Conservation (phyloP, 2,888 invertebrate genomes). For the Nymphalis polychloros region DNA sequence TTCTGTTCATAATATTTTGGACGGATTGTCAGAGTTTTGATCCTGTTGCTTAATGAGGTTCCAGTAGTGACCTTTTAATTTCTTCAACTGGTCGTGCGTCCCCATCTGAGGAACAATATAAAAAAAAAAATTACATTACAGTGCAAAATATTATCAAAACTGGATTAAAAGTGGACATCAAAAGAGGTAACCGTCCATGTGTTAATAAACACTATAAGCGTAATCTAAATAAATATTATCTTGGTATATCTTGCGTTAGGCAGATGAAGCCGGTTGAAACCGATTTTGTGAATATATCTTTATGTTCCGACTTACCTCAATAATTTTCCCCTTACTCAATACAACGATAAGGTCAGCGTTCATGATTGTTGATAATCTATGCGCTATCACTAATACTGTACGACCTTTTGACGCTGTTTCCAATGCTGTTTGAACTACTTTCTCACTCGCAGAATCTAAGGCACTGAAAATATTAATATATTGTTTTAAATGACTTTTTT, state of each 20-base stretch:
- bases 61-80: slow-evolving; percentile 91
- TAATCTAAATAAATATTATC: too few species aligned
- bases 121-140: background rate
- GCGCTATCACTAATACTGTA: slow-evolving; percentile 97
- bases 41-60: slow-evolving; percentile 90
- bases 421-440: slow-evolving; percentile 93
- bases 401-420: slow-evolving; percentile 91
- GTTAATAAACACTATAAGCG: background rate
- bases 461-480: slow-evolving; percentile 83
- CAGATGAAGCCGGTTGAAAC: too few species aligned
- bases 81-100: slow-evolving; percentile 89
- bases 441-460: slow-evolving; percentile 95
- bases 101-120: slow-evolving; percentile 85
- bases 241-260: too few species aligned
- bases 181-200: too few species aligned
- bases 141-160: too few species aligned
- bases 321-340: slow-evolving; percentile 89
- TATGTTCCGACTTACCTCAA: slow-evolving; percentile 83
- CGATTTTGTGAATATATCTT: background rate
- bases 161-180: too few species aligned
- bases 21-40: slow-evolving; percentile 55
- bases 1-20: slow-evolving; percentile 46
- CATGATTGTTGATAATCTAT: slow-evolving; percentile 94
- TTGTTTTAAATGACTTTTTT: background rate
- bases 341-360: slow-evolving; percentile 97